Conservation (phyloP, 2,888 invertebrate genomes). For the Leistus spinibarbis region DNA sequence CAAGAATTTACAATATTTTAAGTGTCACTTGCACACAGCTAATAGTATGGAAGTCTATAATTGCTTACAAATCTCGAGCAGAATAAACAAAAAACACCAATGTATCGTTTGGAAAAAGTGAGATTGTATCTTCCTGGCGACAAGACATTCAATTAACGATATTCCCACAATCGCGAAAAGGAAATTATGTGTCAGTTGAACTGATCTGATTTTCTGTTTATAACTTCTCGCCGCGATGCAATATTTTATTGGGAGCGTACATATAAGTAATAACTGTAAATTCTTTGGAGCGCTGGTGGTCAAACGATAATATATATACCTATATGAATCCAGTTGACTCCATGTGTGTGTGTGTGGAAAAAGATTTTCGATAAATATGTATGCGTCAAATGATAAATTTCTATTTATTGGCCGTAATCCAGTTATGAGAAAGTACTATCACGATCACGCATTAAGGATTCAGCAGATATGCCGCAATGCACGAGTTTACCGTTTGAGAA, state of each 20-base stretch:
- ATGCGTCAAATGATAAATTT: conserved; percentile 34
- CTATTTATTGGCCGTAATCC: conserved; percentile 25
- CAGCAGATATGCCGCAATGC: neutral
- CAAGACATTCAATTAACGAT: conserved; percentile 11
- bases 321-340: neutral
- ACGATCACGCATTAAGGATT: neutral
- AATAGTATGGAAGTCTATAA: neutral
- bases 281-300: conserved; percentile 6
- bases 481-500: neutral
- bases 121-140: neutral
- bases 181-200: conserved; percentile 5
- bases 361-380: conserved; percentile 34
- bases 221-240: neutral
- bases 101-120: neutral
- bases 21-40: neutral
- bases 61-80: neutral
- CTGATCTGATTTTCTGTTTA: neutral
- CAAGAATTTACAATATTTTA: neutral
- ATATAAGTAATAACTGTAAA: conserved; percentile 6
- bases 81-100: neutral
- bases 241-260: neutral
- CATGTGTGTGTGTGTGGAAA: conserved; percentile 21
- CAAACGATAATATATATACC: conserved; percentile 3
- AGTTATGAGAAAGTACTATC: conserved; percentile 22
- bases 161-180: conserved; percentile 9